These are phyloP conservation scores for Anarsia innoxiella DNA, from an alignment of 2,888 invertebrate species.

Conservation along the genomic window DNA sequence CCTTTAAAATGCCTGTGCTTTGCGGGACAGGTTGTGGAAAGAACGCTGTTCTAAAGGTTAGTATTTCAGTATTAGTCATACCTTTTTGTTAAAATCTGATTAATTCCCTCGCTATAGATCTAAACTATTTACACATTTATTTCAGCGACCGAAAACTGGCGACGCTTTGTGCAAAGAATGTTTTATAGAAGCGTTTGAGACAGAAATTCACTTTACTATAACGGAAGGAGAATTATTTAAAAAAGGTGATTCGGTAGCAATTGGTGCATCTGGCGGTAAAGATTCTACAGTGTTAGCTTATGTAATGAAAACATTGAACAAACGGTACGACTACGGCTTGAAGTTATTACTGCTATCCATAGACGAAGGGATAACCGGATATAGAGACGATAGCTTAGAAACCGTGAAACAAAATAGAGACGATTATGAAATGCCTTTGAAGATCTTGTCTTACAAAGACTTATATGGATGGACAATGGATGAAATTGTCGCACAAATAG, in stretches of 20 bases:
- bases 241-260: slow-evolving; percentile 89
- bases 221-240: slow-evolving; percentile 86
- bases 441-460: slow-evolving; percentile 97
- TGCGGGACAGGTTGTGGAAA: slow-evolving; percentile 85
- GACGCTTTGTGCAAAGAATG: slow-evolving; percentile 95
- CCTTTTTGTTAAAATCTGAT: background rate
- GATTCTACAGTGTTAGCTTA: slow-evolving; percentile 99
- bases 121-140: slow-evolving; percentile 12
- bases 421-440: slow-evolving; percentile 94
- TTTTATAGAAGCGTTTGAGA: slow-evolving; percentile 95
- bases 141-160: slow-evolving; percentile 91
- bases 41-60: slow-evolving; percentile 84
- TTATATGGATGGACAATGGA: slow-evolving; percentile 99
- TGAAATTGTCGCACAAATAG: slow-evolving; percentile 91
- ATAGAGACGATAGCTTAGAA: slow-evolving; percentile 96
- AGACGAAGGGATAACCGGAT: slow-evolving; percentile 98
- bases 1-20: slow-evolving; percentile 75
- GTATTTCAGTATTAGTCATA: too few species aligned
- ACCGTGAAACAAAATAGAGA: slow-evolving; percentile 96
- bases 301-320: slow-evolving; percentile 92
- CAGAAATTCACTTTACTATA: slow-evolving; percentile 95
- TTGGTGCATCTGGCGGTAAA: slow-evolving; percentile 95
- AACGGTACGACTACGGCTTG: slow-evolving; percentile 91
- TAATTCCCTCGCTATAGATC: background rate
- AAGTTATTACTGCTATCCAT: slow-evolving; percentile 94